phyloP scores from a whole-genome alignment of 2,888 invertebrate genomes.

The Drosophila vallismaia region DNA sequence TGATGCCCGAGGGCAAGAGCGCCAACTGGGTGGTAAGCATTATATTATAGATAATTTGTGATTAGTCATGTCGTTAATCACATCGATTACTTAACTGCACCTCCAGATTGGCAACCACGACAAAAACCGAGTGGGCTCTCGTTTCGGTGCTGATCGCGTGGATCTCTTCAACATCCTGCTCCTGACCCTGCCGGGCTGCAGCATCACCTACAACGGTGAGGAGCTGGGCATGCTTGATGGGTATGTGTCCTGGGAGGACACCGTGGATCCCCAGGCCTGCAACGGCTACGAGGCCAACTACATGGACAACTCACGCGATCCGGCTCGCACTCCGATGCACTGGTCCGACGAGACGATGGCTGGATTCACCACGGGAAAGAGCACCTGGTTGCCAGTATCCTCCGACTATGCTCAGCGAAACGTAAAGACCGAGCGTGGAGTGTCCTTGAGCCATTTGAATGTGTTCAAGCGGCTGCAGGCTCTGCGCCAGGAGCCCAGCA shows the following conservation, averaged over 20 bases:
- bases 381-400: slow-evolving; percentile 84
- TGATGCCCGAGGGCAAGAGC: slow-evolving; percentile 85
- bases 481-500: slow-evolving; percentile 84
- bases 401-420: slow-evolving; percentile 86
- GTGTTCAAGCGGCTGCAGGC: slow-evolving; percentile 86
- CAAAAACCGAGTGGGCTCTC: slow-evolving; percentile 86
- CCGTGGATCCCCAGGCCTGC: slow-evolving; percentile 87
- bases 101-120: slow-evolving; percentile 89
- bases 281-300: slow-evolving; percentile 86
- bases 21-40: slow-evolving; percentile 88
- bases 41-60: slow-evolving; percentile 63
- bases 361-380: slow-evolving; percentile 73
- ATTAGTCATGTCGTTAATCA: slow-evolving; percentile 2
- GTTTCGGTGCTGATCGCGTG: slow-evolving; percentile 87
- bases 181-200: slow-evolving; percentile 92
- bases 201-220: slow-evolving; percentile 93
- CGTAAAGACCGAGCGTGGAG: slow-evolving; percentile 85
- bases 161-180: slow-evolving; percentile 90
- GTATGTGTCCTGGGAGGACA: slow-evolving; percentile 86
- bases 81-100: neutral
- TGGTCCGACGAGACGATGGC: slow-evolving; percentile 85
- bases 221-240: slow-evolving; percentile 91
- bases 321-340: slow-evolving; percentile 87
- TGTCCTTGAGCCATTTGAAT: slow-evolving; percentile 85
- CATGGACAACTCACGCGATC: slow-evolving; percentile 86